These are phyloP conservation scores for Hydrolagus affinis DNA, from an alignment of 2,113 vertebrate genomes.

Conservation along the genomic window DNA sequence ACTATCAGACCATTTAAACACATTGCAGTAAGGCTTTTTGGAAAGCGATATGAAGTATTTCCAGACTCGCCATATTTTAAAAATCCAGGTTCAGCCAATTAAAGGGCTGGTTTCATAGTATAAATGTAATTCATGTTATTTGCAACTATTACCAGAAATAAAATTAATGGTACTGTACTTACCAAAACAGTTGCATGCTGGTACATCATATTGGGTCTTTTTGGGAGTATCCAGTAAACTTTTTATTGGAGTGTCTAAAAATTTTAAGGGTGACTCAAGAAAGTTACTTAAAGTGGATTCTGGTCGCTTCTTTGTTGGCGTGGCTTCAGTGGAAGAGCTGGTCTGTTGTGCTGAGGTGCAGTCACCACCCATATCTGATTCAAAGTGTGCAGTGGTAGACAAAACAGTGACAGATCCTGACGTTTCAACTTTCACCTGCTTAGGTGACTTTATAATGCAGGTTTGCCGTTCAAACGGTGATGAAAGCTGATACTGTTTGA, in stretches of 20 bases:
- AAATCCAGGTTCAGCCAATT: no score
- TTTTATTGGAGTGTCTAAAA: conserved; percentile 65
- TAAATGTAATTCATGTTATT: not conserved
- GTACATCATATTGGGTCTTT: conserved; percentile 94
- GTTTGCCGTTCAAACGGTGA: conserved; percentile 80
- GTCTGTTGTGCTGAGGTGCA: conserved; percentile 46
- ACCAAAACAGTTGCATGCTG: conserved; percentile 92
- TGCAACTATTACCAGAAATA: not conserved
- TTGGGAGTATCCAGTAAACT: conserved; percentile 83
- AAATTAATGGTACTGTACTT: conserved; percentile 55
- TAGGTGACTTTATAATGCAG: conserved; percentile 67
- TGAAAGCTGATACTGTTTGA: conserved; percentile 80
- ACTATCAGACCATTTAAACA: no score
- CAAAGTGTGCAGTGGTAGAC: conserved; percentile 59
- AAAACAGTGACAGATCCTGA: conserved; percentile 73
- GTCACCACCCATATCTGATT: conserved; percentile 46
- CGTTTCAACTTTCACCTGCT: conserved; percentile 82
- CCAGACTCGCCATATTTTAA: no score
- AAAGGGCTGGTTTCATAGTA: no score
- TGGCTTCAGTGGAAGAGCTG: conserved; percentile 58
- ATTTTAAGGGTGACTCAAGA: conserved; percentile 87
- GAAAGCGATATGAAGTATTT: no score
- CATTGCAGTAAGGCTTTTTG: no score
- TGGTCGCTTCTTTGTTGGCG: conserved; percentile 74
- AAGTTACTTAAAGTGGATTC: conserved; percentile 77